Percentiles rank a stretch among this genome's conserved stretches.
Evolutionary conservation across 2,113 vertebrate genomes (phyloP).

Genomic region (Leucoraja erinaceus): DNA sequence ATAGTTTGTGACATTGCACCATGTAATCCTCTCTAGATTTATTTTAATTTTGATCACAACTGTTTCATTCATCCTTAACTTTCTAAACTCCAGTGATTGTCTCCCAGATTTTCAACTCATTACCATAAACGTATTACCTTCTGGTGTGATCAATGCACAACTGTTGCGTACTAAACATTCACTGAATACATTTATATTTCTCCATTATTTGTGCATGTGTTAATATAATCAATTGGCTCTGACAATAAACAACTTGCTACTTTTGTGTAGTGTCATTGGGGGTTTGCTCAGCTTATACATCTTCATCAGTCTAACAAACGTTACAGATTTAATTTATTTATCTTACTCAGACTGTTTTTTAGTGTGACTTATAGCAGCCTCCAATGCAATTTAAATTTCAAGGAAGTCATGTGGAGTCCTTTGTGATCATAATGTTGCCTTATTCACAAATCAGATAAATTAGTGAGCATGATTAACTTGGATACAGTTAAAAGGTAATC

Average conservation of each 20-base stretch:
- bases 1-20: background rate
- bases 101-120: background rate
- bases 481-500: constrained; percentile 25
- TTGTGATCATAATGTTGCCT: background rate
- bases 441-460: constrained; percentile 17
- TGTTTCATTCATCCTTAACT: background rate
- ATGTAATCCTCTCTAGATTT: background rate
- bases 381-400: background rate
- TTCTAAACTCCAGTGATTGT: background rate
- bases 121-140: background rate
- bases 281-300: background rate
- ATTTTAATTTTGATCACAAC: background rate
- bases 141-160: background rate
- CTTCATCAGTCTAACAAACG: background rate
- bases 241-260: background rate
- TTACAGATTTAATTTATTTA: background rate
- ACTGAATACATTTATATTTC: background rate
- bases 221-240: background rate
- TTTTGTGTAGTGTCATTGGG: background rate
- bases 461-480: constrained; percentile 4
- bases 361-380: background rate
- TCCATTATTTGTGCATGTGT: background rate
- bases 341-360: background rate
- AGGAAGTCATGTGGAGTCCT: background rate
- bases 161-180: background rate